These are phyloP conservation scores for Drosophila borealis DNA, from an alignment of 2,888 invertebrate genomes.

Conservation along the genomic window DNA sequence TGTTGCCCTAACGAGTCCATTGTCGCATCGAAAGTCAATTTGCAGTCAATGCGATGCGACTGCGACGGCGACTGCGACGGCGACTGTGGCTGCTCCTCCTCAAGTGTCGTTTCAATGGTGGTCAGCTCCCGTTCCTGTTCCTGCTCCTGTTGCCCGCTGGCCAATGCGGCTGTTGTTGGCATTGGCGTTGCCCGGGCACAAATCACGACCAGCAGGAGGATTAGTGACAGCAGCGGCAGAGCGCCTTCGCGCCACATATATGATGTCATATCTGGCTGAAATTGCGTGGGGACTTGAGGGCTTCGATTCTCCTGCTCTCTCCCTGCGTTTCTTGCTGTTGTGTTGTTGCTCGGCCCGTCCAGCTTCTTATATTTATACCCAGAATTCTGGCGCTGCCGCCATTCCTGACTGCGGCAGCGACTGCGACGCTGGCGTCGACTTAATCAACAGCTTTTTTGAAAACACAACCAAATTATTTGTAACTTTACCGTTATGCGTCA, in stretches of 20 bases:
- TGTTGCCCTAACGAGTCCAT: constrained; percentile 74
- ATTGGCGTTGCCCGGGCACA: constrained; percentile 47
- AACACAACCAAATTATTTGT: constrained; percentile 18
- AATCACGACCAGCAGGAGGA: constrained; percentile 56
- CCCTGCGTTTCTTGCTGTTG: constrained; percentile 30
- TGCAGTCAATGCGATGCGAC: constrained; percentile 65
- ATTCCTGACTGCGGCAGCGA: constrained; percentile 5
- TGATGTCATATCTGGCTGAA: constrained; percentile 59
- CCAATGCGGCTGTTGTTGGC: not conserved
- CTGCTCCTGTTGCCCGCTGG: not conserved
- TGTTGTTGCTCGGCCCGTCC: constrained; percentile 35
- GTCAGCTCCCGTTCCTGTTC: constrained; percentile 8
- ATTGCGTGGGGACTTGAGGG: constrained; percentile 39
- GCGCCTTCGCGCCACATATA: constrained; percentile 45
- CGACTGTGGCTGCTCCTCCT: constrained; percentile 7
- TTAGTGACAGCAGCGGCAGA: constrained; percentile 57
- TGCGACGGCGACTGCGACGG: constrained; percentile 6
- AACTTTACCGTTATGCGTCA: constrained; percentile 57
- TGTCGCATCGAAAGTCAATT: constrained; percentile 78
- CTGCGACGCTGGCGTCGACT: constrained; percentile 34
- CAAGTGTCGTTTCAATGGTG: constrained; percentile 22
- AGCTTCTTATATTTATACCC: constrained; percentile 66
- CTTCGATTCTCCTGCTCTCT: constrained; percentile 3
- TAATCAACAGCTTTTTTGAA: constrained; percentile 40
- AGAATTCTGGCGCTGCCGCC: constrained; percentile 14